Evolutionary conservation across 2,797 vertebrate genomes (phyloP).

Genomic region (Micromesistius poutassou): DNA sequence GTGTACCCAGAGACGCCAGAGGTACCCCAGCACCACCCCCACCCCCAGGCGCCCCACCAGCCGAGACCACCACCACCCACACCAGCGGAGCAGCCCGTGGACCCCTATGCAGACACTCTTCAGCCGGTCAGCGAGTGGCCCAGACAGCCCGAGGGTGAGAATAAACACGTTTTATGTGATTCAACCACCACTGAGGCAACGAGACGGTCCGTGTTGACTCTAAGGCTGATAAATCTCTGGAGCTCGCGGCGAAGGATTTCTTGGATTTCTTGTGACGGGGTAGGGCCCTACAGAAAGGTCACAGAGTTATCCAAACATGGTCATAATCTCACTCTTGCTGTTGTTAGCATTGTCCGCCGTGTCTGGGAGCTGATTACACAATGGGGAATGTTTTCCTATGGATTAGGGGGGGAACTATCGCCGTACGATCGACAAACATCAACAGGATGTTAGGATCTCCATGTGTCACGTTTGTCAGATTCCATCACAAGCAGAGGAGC

Average conservation of each 20-base stretch:
- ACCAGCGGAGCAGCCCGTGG: slow-evolving; percentile 32
- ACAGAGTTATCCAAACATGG: slow-evolving; percentile 34
- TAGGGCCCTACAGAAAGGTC: slow-evolving; percentile 5
- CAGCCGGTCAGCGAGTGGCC: slow-evolving; percentile 40
- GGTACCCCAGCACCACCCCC: slow-evolving; percentile 40
- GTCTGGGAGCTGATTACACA: slow-evolving; percentile 20
- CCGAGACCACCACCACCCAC: slow-evolving; percentile 40
- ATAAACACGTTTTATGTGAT: neutral
- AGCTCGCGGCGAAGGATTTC: neutral
- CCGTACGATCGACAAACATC: slow-evolving; percentile 32
- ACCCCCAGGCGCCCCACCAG: slow-evolving; percentile 27
- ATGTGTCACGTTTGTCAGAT: slow-evolving; percentile 30
- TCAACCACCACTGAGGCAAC: neutral
- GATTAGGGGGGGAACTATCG: slow-evolving; percentile 22
- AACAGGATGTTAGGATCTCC: slow-evolving; percentile 54
- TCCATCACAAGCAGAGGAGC: slow-evolving; percentile 29
- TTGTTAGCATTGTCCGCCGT: slow-evolving; percentile 23
- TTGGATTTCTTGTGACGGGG: slow-evolving; percentile 10
- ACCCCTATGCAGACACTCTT: slow-evolving; percentile 29
- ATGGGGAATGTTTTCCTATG: slow-evolving; percentile 9
- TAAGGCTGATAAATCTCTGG: slow-evolving; percentile 28
- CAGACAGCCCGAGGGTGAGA: slow-evolving; percentile 49
- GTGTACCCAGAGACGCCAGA: slow-evolving; percentile 44
- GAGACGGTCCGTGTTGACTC: slow-evolving; percentile 9
- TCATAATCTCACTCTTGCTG: slow-evolving; percentile 15